phyloP scores from a whole-genome alignment of 30 jellyfish, hydroid and myxozoan genomes.

The Clytia hemisphaerica region DNA sequence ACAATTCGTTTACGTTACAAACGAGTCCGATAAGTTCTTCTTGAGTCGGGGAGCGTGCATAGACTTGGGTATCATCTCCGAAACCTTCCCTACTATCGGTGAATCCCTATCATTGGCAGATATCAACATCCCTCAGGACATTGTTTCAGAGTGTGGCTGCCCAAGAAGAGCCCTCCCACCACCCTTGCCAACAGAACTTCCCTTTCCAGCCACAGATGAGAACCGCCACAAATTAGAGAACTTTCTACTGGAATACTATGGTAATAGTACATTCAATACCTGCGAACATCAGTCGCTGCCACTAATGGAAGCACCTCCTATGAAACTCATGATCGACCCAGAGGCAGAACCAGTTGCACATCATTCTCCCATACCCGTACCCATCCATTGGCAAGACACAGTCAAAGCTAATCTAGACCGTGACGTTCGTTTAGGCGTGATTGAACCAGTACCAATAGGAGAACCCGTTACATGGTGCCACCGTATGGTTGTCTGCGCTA shows the following conservation, averaged over 20 bases:
- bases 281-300: not conserved
- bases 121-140: not conserved
- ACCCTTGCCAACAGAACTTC: conserved; percentile 11
- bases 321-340: conserved; percentile 4
- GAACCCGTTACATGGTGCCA: conserved; percentile 39
- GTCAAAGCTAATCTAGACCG: conserved; percentile 48
- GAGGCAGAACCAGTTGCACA: conserved; percentile 22
- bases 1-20: not conserved
- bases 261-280: conserved; percentile 9
- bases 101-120: not conserved
- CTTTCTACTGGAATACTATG: conserved; percentile 17
- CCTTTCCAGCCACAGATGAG: conserved; percentile 1
- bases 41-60: not conserved
- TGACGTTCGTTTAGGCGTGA: conserved; percentile 31
- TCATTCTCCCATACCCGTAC: too few species aligned
- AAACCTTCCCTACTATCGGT: not conserved
- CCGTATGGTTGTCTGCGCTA: conserved; percentile 30
- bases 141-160: not conserved
- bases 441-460: conserved; percentile 44
- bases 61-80: not conserved
- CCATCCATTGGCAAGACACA: conserved; percentile 21
- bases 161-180: conserved; percentile 5
- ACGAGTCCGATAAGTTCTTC: not conserved
- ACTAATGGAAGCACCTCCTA: conserved; percentile 4
- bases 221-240: not conserved